Evolutionary conservation across 64 coral and sea anemone species (phyloP).

Genomic region (Platygyra sinensis): DNA sequence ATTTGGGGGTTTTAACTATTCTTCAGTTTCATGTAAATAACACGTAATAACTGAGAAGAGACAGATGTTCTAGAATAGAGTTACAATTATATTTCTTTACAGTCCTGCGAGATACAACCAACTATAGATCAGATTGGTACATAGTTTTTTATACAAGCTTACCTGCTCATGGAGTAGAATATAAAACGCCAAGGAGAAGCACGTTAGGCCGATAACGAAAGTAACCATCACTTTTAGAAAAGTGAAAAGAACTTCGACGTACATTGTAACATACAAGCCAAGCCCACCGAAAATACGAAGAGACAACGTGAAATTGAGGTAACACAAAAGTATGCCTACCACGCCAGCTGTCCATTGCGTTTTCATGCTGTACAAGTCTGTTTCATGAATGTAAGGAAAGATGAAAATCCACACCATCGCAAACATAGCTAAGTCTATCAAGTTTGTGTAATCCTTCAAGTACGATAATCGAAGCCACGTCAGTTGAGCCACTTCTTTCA

Average conservation of each 20-base stretch:
- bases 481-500: conserved; percentile 72
- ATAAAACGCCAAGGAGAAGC: conserved; percentile 56
- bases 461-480: conserved; percentile 45
- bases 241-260: conserved; percentile 69
- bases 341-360: conserved; percentile 67
- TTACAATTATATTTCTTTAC: no score
- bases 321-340: conserved; percentile 53
- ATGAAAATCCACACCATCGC: conserved; percentile 9
- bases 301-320: conserved; percentile 60
- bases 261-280: conserved; percentile 86
- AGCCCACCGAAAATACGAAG: conserved; percentile 53
- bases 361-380: conserved; percentile 26
- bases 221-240: conserved; percentile 67
- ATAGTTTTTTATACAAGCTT: neutral
- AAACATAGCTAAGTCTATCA: conserved; percentile 55
- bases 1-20: no score
- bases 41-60: no score
- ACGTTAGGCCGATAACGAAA: conserved; percentile 53
- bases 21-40: no score
- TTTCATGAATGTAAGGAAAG: conserved; percentile 26
- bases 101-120: conserved; percentile 62
- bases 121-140: conserved; percentile 21
- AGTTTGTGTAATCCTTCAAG: conserved; percentile 63
- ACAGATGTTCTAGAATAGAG: no score
- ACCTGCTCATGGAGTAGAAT: conserved; percentile 79